Percentiles rank a stretch among this genome's conserved stretches.
phyloP scores from a whole-genome alignment of 2,797 vertebrate genomes.

The Chrysocyon brachyurus region DNA sequence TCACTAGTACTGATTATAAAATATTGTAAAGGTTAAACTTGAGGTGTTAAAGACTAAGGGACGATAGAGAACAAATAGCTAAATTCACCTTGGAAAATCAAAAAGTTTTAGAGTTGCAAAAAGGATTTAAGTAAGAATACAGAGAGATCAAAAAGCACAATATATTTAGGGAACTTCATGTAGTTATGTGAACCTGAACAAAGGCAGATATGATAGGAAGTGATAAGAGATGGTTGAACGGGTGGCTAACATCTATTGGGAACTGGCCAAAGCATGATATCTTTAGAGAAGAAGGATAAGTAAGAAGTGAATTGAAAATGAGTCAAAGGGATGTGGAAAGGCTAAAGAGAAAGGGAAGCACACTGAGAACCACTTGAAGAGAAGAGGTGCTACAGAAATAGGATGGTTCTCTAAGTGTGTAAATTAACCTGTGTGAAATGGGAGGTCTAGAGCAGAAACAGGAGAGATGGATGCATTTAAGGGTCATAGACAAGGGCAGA shows the following conservation, averaged over 20 bases:
- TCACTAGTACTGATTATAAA: neutral
- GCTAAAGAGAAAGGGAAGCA: neutral
- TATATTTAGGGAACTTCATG: neutral
- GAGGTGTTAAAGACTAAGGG: neutral
- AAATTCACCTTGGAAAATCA: neutral
- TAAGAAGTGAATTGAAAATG: neutral
- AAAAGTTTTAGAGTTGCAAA: constrained; percentile 15
- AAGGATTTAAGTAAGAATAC: neutral
- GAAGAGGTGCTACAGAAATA: neutral
- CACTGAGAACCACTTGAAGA: neutral
- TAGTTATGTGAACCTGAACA: neutral
- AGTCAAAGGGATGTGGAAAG: neutral
- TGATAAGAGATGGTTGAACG: neutral
- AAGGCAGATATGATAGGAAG: neutral
- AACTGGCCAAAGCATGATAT: neutral
- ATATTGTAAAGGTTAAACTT: constrained; percentile 40
- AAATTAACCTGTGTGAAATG: neutral
- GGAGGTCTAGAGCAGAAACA: neutral
- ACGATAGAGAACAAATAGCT: neutral
- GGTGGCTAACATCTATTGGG: neutral
- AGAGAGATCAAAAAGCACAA: neutral
- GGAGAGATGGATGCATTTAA: neutral
- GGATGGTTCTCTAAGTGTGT: neutral
- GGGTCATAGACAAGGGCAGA: neutral
- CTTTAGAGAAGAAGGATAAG: neutral